These are phyloP conservation scores for Tetragonisca angustula DNA, from an alignment of 2,888 invertebrate species.

Conservation along the genomic window DNA sequence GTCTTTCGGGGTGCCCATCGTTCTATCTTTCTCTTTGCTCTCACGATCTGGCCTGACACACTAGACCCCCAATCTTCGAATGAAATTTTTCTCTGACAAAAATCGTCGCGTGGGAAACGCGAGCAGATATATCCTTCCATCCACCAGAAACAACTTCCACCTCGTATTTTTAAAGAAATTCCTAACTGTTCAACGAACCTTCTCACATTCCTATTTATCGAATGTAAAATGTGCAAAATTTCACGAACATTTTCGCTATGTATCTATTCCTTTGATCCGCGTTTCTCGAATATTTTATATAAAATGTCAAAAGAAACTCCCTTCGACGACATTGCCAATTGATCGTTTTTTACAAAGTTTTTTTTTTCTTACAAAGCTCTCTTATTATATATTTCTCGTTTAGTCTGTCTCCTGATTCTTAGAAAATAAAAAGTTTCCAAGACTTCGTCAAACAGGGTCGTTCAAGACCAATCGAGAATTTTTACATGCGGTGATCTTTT, in stretches of 20 bases:
- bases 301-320: background rate
- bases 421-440: background rate
- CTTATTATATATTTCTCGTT: background rate
- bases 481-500: background rate
- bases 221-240: too few relatives aligned
- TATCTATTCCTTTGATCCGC: too few relatives aligned
- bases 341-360: background rate
- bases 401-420: background rate
- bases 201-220: too few relatives aligned
- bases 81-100: slow-evolving; percentile 63
- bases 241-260: too few relatives aligned
- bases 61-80: slow-evolving; percentile 68
- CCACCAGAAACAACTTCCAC: background rate
- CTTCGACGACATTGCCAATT: background rate
- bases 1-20: slow-evolving; percentile 77
- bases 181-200: too few relatives aligned
- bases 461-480: background rate
- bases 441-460: background rate
- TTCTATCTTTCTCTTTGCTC: slow-evolving; percentile 59
- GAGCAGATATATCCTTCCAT: slow-evolving; percentile 17
- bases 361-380: background rate
- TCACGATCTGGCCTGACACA: slow-evolving; percentile 60
- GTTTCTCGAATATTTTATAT: too few relatives aligned
- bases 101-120: slow-evolving; percentile 61
- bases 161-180: background rate